Evolutionary conservation across 2,797 vertebrate genomes (phyloP).

Genomic region (Poecile montanus): DNA sequence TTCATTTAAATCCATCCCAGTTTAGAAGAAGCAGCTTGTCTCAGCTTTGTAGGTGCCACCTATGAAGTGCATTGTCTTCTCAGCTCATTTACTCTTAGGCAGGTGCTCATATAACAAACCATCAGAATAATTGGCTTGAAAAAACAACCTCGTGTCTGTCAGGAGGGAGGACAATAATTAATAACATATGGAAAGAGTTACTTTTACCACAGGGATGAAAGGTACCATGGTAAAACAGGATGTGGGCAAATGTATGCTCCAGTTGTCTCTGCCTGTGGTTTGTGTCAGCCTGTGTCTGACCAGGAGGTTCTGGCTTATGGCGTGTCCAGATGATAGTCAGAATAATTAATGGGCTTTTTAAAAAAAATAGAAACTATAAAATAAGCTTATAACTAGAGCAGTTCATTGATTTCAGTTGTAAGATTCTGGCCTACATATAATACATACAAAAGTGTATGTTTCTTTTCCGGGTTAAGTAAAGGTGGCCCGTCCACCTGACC

Average conservation of each 20-base stretch:
- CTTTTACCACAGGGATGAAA: conserved; percentile 41
- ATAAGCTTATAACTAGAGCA: not conserved
- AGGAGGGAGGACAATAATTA: conserved; percentile 27
- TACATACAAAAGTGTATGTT: too few relatives aligned
- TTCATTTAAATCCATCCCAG: not conserved
- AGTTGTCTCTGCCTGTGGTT: conserved; percentile 43
- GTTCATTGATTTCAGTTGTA: not conserved
- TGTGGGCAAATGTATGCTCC: conserved; percentile 41
- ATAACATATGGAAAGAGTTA: conserved; percentile 17
- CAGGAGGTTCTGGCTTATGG: not conserved
- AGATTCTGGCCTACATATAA: not conserved
- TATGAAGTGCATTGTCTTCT: not conserved
- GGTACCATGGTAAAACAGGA: conserved; percentile 53
- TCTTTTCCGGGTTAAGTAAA: too few relatives aligned
- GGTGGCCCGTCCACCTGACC: too few relatives aligned
- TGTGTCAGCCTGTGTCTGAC: conserved; percentile 30
- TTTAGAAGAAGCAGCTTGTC: not conserved
- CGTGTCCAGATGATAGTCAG: conserved; percentile 2
- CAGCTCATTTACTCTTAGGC: not conserved
- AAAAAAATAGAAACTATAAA: not conserved
- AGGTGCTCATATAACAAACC: not conserved
- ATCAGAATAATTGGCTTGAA: not conserved
- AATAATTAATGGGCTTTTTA: not conserved
- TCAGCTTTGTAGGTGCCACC: not conserved
- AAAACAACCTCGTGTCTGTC: not conserved